Conservation (phyloP, 2,797 vertebrate species). For the Pseudochirops corinnae region DNA sequence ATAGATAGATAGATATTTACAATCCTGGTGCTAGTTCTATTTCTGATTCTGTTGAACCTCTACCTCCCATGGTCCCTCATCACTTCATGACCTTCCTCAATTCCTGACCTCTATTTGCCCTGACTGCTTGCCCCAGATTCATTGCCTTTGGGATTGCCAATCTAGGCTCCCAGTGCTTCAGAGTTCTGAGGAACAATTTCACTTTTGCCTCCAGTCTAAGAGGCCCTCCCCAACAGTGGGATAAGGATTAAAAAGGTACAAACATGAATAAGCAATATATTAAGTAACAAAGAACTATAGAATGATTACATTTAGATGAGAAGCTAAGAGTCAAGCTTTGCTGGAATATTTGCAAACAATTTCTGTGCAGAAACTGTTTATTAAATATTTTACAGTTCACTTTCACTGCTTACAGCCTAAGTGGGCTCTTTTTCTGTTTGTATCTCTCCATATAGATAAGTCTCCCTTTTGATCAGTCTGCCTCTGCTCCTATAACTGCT, state of each 20-base stretch:
- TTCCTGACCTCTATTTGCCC: neutral
- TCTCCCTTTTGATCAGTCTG: neutral
- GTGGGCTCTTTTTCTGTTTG: neutral
- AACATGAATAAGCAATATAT: neutral
- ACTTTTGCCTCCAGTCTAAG: neutral
- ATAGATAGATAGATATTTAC: too few relatives aligned
- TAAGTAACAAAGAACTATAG: neutral
- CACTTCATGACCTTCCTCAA: neutral
- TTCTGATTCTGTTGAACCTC: neutral
- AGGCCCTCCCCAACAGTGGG: neutral
- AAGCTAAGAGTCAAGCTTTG: neutral
- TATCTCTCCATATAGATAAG: neutral
- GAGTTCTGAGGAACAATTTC: neutral
- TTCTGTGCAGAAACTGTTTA: neutral
- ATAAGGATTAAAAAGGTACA: neutral
- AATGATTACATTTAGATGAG: neutral
- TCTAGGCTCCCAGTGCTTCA: neutral
- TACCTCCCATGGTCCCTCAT: neutral
- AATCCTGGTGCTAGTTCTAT: neutral
- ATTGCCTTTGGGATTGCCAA: neutral
- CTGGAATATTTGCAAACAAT: neutral
- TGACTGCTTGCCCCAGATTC: too few relatives aligned
- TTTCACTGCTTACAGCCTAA: neutral
- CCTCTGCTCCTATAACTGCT: neutral
- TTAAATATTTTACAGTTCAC: neutral